phyloP scores from a whole-genome alignment of 2,888 invertebrate genomes.

The Elmis aenea region DNA sequence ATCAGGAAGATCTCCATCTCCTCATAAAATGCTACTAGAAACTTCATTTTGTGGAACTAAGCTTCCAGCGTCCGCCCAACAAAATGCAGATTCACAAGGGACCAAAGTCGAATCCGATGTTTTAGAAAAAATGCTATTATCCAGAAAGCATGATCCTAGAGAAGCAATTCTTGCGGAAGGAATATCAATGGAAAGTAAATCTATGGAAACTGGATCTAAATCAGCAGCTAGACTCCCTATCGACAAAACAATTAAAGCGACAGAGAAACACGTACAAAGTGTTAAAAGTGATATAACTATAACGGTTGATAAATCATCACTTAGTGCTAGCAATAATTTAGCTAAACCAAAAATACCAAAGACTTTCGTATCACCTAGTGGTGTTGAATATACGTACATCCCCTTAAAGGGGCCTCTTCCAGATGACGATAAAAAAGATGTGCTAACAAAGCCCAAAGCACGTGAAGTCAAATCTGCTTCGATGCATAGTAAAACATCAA shows the following conservation, averaged over 20 bases:
- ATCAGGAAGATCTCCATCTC: slow-evolving; percentile 65
- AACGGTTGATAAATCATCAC: slow-evolving; percentile 37
- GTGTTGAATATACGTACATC: slow-evolving; percentile 47
- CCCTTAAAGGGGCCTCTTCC: slow-evolving; percentile 47
- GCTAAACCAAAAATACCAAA: slow-evolving; percentile 33
- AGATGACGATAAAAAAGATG: slow-evolving; percentile 19
- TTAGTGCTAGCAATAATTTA: slow-evolving; percentile 19
- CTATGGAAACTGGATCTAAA: neutral
- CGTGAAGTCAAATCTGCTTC: slow-evolving; percentile 22
- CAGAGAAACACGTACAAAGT: slow-evolving; percentile 34
- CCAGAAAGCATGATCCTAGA: slow-evolving; percentile 61
- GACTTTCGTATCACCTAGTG: slow-evolving; percentile 41
- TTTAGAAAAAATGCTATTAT: slow-evolving; percentile 53
- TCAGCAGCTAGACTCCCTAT: too few relatives aligned
- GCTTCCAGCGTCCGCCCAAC: slow-evolving; percentile 49
- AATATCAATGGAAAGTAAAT: slow-evolving; percentile 46
- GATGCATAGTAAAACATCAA: slow-evolving; percentile 4
- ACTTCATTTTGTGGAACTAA: slow-evolving; percentile 88
- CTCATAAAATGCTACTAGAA: slow-evolving; percentile 85
- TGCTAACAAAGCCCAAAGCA: slow-evolving; percentile 15
- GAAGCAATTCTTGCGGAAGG: slow-evolving; percentile 61
- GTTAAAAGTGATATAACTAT: slow-evolving; percentile 33
- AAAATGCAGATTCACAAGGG: slow-evolving; percentile 30
- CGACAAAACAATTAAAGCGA: slow-evolving; percentile 1
- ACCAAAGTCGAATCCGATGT: slow-evolving; percentile 46